A percentile compares a stretch with the other conserved stretches of the same genome.
Conservation (phyloP, 2,888 invertebrate species). For the Oxytorus armatus region DNA sequence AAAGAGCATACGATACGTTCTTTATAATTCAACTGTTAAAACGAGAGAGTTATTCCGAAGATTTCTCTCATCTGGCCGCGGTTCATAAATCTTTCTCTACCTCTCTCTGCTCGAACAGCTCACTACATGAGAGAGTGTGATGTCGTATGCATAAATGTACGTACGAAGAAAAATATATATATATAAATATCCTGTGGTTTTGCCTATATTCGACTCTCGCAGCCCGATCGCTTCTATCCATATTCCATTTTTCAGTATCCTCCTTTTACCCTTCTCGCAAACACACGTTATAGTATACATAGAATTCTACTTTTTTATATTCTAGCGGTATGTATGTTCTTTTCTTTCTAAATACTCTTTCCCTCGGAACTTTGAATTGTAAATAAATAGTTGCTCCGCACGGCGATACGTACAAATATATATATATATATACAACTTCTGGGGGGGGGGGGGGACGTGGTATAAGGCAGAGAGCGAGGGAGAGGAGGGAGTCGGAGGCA, state of each 20-base stretch:
- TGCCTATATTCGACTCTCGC: neutral
- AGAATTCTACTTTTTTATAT: neutral
- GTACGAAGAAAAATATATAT: neutral
- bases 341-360: slow-evolving; percentile 24
- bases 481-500: slow-evolving; percentile 36
- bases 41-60: slow-evolving; percentile 20
- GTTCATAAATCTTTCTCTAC: slow-evolving; percentile 36
- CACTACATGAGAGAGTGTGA: slow-evolving; percentile 4
- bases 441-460: slow-evolving; percentile 39
- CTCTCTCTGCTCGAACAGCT: slow-evolving; percentile 1
- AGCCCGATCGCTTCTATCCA: slow-evolving; percentile 8
- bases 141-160: too few relatives aligned
- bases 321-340: neutral
- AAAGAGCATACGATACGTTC: too few relatives aligned
- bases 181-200: neutral
- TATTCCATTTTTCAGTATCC: slow-evolving; percentile 4
- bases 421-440: neutral
- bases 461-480: slow-evolving; percentile 10
- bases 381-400: slow-evolving; percentile 65
- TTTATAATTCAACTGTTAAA: too few relatives aligned
- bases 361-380: slow-evolving; percentile 62
- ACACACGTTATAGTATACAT: neutral
- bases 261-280: slow-evolving; percentile 7
- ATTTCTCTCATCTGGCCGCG: slow-evolving; percentile 38
- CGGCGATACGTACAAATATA: slow-evolving; percentile 29